phyloP scores from a whole-genome alignment of 2,797 vertebrate genomes.

The Alca torda region DNA sequence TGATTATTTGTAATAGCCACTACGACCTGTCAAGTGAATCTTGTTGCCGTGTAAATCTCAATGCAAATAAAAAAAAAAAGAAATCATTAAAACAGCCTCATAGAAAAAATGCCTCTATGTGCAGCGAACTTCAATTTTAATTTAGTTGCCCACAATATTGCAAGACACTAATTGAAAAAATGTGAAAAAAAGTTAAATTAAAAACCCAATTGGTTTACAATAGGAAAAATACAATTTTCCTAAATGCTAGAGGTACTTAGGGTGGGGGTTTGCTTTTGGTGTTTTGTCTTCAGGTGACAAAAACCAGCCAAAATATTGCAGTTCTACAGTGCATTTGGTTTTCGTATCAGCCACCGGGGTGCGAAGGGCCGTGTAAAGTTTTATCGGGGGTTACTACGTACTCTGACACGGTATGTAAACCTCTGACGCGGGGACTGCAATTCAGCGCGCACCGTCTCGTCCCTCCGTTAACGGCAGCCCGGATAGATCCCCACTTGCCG shows the following conservation, averaged over 20 bases:
- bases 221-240: neutral
- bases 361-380: neutral
- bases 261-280: neutral
- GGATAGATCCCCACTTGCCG: neutral
- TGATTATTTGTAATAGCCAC: neutral
- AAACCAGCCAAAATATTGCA: neutral
- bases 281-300: neutral
- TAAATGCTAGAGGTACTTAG: neutral
- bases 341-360: neutral
- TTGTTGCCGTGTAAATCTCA: neutral
- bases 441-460: neutral
- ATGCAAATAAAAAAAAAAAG: neutral
- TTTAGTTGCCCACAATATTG: neutral
- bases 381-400: neutral
- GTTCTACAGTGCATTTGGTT: fast-evolving
- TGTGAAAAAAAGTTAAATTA: neutral
- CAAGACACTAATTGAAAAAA: neutral
- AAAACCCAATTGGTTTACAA: neutral
- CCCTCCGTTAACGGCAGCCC: neutral
- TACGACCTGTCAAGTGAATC: neutral
- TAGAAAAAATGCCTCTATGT: neutral
- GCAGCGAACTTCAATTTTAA: neutral
- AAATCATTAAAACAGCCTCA: neutral
- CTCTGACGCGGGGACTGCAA: neutral
- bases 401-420: neutral